A percentile compares a stretch with the other conserved stretches of the same genome.
Conservation (phyloP, 2,888 invertebrate species). For the Macaria liturata region DNA sequence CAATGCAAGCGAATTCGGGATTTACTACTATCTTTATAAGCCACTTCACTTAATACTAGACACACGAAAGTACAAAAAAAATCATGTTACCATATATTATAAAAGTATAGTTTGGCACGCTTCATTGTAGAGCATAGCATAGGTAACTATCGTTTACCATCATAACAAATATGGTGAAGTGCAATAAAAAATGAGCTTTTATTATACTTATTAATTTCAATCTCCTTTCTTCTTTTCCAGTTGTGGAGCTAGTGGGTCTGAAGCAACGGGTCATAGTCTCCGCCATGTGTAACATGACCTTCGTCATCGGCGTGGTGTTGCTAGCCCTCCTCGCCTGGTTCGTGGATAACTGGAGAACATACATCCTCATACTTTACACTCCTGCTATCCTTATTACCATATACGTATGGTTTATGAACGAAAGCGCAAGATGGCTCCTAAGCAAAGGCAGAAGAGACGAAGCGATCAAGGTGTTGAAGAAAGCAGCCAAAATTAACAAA, state of each 20-base stretch:
- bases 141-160: too few relatives aligned
- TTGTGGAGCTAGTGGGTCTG: slow-evolving; percentile 90
- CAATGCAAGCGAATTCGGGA: too few relatives aligned
- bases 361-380: slow-evolving; percentile 87
- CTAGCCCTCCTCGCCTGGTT: slow-evolving; percentile 89
- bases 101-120: too few relatives aligned
- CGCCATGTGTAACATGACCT: slow-evolving; percentile 88
- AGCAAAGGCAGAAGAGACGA: slow-evolving; percentile 87
- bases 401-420: slow-evolving; percentile 89
- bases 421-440: slow-evolving; percentile 91
- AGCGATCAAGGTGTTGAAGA: slow-evolving; percentile 85
- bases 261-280: slow-evolving; percentile 89
- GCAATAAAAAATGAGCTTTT: too few relatives aligned
- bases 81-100: too few relatives aligned
- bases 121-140: too few relatives aligned
- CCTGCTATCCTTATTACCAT: slow-evolving; percentile 86
- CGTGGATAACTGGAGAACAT: slow-evolving; percentile 88
- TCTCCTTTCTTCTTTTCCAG: slow-evolving; percentile 66
- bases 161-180: too few relatives aligned
- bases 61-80: too few relatives aligned
- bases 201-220: slow-evolving; percentile 1
- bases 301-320: slow-evolving; percentile 88
- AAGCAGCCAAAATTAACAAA: slow-evolving; percentile 86
- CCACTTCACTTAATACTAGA: too few relatives aligned
- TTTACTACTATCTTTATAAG: too few relatives aligned